A percentile compares a stretch with the other conserved stretches of the same genome.
These are phyloP conservation scores for Phlogophora meticulosa DNA, from an alignment of 2,888 invertebrate genomes.

Conservation along the genomic window DNA sequence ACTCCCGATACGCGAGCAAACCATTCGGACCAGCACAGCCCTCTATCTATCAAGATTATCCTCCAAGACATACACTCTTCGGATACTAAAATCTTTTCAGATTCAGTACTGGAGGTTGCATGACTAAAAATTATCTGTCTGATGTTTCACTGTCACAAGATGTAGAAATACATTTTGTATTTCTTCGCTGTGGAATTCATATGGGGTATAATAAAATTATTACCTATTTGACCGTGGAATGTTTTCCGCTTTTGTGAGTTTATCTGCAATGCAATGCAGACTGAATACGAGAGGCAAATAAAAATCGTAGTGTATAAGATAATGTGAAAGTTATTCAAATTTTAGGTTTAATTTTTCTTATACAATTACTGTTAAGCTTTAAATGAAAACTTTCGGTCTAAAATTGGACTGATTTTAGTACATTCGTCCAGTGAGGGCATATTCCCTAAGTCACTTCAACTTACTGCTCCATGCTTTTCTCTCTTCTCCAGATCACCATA, in stretches of 20 bases:
- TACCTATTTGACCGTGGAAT: neutral
- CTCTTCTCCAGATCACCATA: slow-evolving; percentile 41
- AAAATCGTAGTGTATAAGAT: no score
- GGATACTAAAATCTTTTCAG: slow-evolving; percentile 59
- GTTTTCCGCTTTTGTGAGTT: neutral
- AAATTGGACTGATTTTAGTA: neutral
- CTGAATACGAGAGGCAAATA: neutral
- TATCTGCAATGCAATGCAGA: neutral
- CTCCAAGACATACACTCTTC: slow-evolving; percentile 57
- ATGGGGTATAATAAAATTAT: slow-evolving; percentile 3
- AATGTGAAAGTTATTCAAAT: no score
- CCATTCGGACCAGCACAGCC: slow-evolving; percentile 71
- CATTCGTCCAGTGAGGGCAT: neutral
- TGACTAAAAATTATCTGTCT: slow-evolving; percentile 53
- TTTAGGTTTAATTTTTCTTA: neutral
- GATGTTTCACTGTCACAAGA: slow-evolving; percentile 45
- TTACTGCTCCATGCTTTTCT: slow-evolving; percentile 31
- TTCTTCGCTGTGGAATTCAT: slow-evolving; percentile 13
- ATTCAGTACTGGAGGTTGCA: slow-evolving; percentile 45
- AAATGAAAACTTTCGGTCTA: no score
- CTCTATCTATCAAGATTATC: slow-evolving; percentile 79
- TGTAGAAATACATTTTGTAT: slow-evolving; percentile 41
- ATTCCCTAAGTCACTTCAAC: neutral
- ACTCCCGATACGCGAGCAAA: slow-evolving; percentile 78
- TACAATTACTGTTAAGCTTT: no score